Evolutionary conservation across 1,140 invertebrate genomes (phyloP).

Genomic region (Zelostemma sp.): DNA sequence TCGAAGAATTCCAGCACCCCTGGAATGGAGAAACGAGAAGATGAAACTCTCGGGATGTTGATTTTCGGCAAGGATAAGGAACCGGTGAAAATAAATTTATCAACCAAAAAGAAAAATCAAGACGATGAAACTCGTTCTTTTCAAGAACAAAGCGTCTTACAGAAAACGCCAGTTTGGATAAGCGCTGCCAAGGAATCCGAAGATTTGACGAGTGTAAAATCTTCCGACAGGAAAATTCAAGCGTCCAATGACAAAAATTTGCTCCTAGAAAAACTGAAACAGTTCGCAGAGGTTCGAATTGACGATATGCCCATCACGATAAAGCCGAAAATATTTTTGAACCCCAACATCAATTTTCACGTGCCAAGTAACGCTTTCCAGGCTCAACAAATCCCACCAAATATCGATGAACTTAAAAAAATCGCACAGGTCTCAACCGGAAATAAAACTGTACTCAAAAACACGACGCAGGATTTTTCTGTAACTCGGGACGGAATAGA

Average conservation of each 20-base stretch:
- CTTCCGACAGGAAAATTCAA: constrained; percentile 58
- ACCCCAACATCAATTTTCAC: constrained; percentile 8
- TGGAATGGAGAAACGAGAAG: constrained; percentile 8
- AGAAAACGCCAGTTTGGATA: background rate
- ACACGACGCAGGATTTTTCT: constrained; percentile 66
- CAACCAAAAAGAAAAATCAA: constrained; percentile 10
- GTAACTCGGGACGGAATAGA: constrained; percentile 76
- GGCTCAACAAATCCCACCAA: constrained; percentile 12
- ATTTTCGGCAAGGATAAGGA: constrained; percentile 34
- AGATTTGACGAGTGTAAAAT: constrained; percentile 26
- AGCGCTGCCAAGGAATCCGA: background rate
- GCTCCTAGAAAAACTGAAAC: constrained; percentile 53
- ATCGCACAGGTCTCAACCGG: constrained; percentile 53
- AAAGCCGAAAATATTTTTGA: constrained; percentile 15
- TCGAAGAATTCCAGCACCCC: constrained; percentile 14
- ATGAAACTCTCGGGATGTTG: constrained; percentile 12
- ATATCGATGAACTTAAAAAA: constrained; percentile 58
- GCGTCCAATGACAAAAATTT: constrained; percentile 40
- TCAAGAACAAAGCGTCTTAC: background rate
- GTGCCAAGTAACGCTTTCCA: constrained; percentile 7
- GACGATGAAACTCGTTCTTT: constrained; percentile 6
- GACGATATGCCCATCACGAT: constrained; percentile 23
- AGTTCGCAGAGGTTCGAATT: constrained; percentile 50
- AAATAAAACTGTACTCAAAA: constrained; percentile 41
- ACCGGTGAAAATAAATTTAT: constrained; percentile 11